Conservation (phyloP, 2,888 invertebrate species). For the Sarcophaga carnaria region DNA sequence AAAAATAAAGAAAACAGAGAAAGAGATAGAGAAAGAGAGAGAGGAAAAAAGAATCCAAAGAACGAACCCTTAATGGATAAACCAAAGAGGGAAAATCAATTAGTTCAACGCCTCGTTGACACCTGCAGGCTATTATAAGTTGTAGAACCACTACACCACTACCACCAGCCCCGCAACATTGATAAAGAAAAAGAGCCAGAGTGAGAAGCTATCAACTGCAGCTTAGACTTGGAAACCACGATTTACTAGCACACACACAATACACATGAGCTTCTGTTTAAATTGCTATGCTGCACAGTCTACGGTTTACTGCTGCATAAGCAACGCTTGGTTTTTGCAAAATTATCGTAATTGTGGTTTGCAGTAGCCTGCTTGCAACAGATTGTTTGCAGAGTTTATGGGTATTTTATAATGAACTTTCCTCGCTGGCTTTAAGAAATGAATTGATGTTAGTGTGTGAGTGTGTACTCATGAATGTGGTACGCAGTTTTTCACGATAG, state of each 20-base stretch:
- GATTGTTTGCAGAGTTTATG: too few species aligned
- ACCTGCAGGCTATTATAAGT: conserved; percentile 55
- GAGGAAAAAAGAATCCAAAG: not conserved
- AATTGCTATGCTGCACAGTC: too few species aligned
- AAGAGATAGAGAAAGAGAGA: not conserved
- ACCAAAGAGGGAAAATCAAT: conserved; percentile 46
- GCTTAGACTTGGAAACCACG: too few species aligned
- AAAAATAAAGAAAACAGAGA: not conserved
- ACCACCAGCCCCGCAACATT: too few species aligned
- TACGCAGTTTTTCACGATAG: not conserved
- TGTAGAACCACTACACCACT: conserved; percentile 43
- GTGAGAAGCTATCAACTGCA: not conserved
- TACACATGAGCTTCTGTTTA: conserved; percentile 26
- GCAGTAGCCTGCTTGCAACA: too few species aligned
- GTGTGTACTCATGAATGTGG: conserved; percentile 10
- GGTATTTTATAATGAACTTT: conserved; percentile 31
- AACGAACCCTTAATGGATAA: conserved; percentile 54
- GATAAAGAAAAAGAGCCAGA: not conserved
- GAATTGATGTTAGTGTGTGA: too few species aligned
- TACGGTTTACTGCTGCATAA: too few species aligned
- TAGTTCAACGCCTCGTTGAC: conserved; percentile 64
- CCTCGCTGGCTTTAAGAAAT: not conserved
- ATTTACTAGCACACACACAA: not conserved
- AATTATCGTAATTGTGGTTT: conserved; percentile 48
- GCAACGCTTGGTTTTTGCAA: not conserved